phyloP scores from a whole-genome alignment of 2,797 vertebrate genomes.

The Zonotrichia albicollis region DNA sequence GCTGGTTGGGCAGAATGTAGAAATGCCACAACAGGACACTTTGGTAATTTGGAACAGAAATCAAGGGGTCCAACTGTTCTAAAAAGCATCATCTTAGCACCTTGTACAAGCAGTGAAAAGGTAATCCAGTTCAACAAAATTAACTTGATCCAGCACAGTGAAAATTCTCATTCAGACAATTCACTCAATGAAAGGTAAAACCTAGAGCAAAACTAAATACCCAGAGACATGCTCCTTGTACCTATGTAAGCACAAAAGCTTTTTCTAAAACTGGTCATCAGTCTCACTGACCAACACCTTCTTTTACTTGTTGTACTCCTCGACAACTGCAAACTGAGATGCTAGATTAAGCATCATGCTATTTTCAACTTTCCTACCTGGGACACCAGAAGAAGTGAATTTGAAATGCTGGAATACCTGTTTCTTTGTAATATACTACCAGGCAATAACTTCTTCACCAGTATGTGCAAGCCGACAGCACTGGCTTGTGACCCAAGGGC shows the following conservation, averaged over 20 bases:
- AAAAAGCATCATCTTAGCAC: not conserved
- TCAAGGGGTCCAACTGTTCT: not conserved
- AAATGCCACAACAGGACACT: not conserved
- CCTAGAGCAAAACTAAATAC: not conserved
- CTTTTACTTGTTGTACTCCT: not conserved
- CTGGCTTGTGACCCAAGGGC: not conserved
- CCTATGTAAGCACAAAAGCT: not conserved
- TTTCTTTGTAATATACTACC: not conserved
- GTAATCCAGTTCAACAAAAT: not conserved
- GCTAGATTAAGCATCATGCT: not conserved
- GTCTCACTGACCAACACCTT: not conserved
- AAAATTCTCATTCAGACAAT: not conserved
- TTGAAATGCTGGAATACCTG: not conserved
- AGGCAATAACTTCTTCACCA: not conserved
- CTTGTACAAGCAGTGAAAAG: not conserved
- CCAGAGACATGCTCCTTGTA: not conserved
- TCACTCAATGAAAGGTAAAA: not conserved
- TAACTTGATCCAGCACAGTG: not conserved
- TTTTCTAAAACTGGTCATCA: not conserved
- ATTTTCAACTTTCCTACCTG: not conserved
- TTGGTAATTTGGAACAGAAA: not conserved
- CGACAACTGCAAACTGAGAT: not conserved
- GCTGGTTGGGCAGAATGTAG: not conserved
- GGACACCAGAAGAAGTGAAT: not conserved
- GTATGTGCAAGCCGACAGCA: not conserved